Percentiles rank a stretch among this genome's conserved stretches.
Evolutionary conservation across 2,113 vertebrate species (phyloP).

Genomic region (Natator depressus): DNA sequence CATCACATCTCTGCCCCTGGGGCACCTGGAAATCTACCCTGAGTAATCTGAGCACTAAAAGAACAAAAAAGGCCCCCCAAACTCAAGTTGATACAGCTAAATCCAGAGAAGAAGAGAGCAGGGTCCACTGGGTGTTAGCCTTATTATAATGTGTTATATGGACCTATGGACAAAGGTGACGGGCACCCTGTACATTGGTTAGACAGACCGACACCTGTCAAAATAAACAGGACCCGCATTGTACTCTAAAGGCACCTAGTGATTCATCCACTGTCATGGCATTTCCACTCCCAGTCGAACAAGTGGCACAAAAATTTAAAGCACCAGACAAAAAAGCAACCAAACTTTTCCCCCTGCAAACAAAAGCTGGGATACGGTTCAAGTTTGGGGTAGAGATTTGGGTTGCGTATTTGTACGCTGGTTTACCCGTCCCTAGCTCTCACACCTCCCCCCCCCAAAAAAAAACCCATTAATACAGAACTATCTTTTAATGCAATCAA

Average conservation of each 20-base stretch:
- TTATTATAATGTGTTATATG: not conserved
- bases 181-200: not conserved
- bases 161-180: not conserved
- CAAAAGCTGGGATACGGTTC: not conserved
- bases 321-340: not conserved
- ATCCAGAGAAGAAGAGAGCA: not conserved
- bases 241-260: not conserved
- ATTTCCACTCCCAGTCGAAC: not conserved
- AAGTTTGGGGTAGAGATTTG: not conserved
- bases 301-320: not conserved
- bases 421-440: not conserved
- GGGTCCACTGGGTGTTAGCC: not conserved
- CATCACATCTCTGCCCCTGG: not conserved
- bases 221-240: accelerated
- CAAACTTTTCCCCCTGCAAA: not conserved
- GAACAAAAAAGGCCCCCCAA: not conserved
- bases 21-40: not conserved
- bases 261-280: not conserved
- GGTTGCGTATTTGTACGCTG: not conserved
- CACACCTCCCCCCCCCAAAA: not conserved
- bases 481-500: not conserved
- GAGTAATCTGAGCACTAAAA: not conserved
- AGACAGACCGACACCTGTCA: not conserved
- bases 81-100: not conserved
- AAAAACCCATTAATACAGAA: constrained; percentile 48